Conservation (phyloP, 2,113 vertebrate genomes). For the Orcinus orca region DNA sequence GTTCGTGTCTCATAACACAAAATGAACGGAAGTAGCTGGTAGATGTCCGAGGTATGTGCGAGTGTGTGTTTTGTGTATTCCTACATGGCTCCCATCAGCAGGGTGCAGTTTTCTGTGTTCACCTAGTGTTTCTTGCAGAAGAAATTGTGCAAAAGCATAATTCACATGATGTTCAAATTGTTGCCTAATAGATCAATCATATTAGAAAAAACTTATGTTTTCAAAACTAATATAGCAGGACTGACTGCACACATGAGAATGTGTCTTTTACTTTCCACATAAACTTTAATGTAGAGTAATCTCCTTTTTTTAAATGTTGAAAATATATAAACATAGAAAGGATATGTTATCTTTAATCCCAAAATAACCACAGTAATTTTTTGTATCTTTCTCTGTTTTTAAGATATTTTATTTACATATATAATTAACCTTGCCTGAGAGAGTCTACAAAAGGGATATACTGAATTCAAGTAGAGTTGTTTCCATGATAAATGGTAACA, state of each 20-base stretch:
- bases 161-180: not conserved
- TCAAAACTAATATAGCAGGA: not conserved
- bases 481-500: not conserved
- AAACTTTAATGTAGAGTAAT: not conserved
- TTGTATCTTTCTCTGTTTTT: not conserved
- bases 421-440: not conserved
- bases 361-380: not conserved
- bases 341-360: not conserved
- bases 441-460: not conserved
- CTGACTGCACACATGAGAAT: not conserved
- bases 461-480: not conserved
- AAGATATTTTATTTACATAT: not conserved
- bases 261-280: not conserved
- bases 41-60: rapidly evolving
- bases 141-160: not conserved
- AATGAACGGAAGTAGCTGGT: not conserved
- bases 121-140: not conserved
- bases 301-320: not conserved
- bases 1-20: not conserved
- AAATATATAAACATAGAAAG: not conserved
- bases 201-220: not conserved
- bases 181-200: not conserved
- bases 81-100: not conserved
- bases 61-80: not conserved
- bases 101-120: not conserved